phyloP scores from a whole-genome alignment of 2,797 vertebrate species.

The Gastrophryne carolinensis region DNA sequence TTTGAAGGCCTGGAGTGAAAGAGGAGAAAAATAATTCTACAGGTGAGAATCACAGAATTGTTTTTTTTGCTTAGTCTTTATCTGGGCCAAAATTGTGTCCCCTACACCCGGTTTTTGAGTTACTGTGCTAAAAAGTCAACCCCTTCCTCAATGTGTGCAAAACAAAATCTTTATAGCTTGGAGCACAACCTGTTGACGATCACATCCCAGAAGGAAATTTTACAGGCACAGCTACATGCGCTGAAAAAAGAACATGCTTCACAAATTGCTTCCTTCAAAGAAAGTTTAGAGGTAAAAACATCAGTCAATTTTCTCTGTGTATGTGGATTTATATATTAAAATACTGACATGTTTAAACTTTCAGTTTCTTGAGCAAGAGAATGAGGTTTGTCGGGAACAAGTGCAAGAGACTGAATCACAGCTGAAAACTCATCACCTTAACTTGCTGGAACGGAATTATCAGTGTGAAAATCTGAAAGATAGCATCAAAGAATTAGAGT shows the following conservation, averaged over 20 bases:
- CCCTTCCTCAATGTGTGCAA: too few relatives aligned
- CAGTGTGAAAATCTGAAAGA: constrained; percentile 80
- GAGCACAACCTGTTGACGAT: not conserved
- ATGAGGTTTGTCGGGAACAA: constrained; percentile 75
- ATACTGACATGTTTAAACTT: not conserved
- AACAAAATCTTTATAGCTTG: too few relatives aligned
- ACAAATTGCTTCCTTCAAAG: constrained; percentile 15
- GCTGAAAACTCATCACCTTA: constrained; percentile 70
- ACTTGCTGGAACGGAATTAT: constrained; percentile 75
- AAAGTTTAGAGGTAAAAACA: constrained; percentile 32
- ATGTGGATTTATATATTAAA: too few relatives aligned
- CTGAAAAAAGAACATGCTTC: constrained; percentile 2
- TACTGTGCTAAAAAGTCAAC: too few relatives aligned
- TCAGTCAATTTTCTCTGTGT: not conserved
- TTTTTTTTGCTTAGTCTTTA: too few relatives aligned
- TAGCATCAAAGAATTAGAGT: constrained; percentile 74
- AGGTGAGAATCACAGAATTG: too few relatives aligned
- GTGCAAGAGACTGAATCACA: constrained; percentile 75
- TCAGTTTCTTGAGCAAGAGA: constrained; percentile 89
- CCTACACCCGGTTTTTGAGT: too few relatives aligned
- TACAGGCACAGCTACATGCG: constrained; percentile 62
- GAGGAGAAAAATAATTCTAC: too few relatives aligned
- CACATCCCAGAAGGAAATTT: constrained; percentile 58
- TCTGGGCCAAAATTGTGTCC: too few relatives aligned
- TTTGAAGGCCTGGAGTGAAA: too few relatives aligned